Base-by-base conservation (phyloP, 1,140 invertebrate species). In the Chironomus striatipennis region DNA sequence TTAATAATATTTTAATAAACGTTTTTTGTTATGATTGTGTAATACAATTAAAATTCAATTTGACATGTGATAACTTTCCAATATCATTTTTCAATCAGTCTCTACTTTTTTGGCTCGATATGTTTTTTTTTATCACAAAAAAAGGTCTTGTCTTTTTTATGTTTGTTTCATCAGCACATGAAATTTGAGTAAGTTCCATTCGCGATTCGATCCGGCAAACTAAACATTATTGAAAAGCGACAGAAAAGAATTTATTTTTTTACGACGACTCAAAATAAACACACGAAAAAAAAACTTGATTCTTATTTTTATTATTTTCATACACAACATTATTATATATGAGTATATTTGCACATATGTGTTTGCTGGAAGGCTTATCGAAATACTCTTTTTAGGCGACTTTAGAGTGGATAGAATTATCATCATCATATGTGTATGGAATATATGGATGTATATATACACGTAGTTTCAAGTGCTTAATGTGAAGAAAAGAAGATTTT, bases 161-260 rank as follows among this genome's bases (percentile, higher is more conserved):
- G 9, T 57, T n/a, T 57, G 12, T n/a, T n/a, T 57, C 12, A 57
- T 57, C 9, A 57, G 12, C 47, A 57, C 9, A 15, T 15, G n/a
- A 57, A 57, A 57, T 15, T 57, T 34, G 12, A 57, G 12, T n/a
- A 57, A 57, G 47, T 57, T 12, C n/a, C 47, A 15, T 57, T 57
- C 47, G 47, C 47, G 47, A 57, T 57, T n/a, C n/a, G 47, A 57
- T 57, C 47, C 47, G 47, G 47, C 47, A 57, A 15, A 57, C 47
- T 57, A 57, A 57, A 57, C 47, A 57, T n/a, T 57, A 57, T 57
- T 57, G 47, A 57, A 57, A n/a, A 5, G 47, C 12, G 47, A 12
- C 12, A 57, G 12, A 57, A 12, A 57, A 57, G 12, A 12, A 57
- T 57, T 57, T n/a, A 12, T 15, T 15, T 47, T 57, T 57, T 57